Evolutionary conservation across 2,888 invertebrate species (phyloP).

Genomic region (Vannuccia rotundouncinata): DNA sequence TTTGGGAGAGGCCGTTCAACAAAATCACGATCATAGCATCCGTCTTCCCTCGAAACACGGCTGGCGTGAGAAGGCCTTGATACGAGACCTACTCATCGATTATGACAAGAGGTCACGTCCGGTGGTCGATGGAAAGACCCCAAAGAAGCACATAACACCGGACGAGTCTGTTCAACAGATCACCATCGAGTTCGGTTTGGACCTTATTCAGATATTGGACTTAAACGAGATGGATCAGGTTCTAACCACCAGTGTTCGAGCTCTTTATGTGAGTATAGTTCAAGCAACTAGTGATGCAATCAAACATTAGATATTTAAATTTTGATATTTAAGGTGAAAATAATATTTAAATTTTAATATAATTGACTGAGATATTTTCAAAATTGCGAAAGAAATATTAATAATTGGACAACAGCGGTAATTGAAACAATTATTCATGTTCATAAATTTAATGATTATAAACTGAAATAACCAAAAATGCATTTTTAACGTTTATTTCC

Average conservation of each 20-base stretch:
- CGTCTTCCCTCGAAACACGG: slow-evolving; percentile 4
- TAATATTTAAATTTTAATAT: too few relatives aligned
- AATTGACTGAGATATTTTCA: too few relatives aligned
- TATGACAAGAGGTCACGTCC: slow-evolving; percentile 39
- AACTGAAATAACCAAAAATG: too few relatives aligned
- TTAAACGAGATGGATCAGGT: slow-evolving; percentile 40
- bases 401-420: too few relatives aligned
- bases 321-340: too few relatives aligned
- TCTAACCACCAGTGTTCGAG: slow-evolving; percentile 38
- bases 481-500: too few relatives aligned
- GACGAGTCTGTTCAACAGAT: slow-evolving; percentile 33
- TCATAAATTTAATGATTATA: too few relatives aligned
- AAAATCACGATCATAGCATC: not conserved
- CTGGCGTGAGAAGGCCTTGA: slow-evolving; percentile 38
- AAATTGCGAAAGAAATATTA: too few relatives aligned
- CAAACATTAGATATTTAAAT: too few relatives aligned
- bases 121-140: slow-evolving; percentile 36
- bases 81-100: slow-evolving; percentile 36
- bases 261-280: slow-evolving; percentile 40
- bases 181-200: slow-evolving; percentile 38
- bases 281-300: too few relatives aligned
- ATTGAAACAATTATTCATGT: too few relatives aligned
- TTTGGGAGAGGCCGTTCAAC: not conserved
- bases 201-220: slow-evolving; percentile 38
- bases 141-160: slow-evolving; percentile 9